Conservation (phyloP, 1,140 invertebrate species). For the Papilio glaucus region DNA sequence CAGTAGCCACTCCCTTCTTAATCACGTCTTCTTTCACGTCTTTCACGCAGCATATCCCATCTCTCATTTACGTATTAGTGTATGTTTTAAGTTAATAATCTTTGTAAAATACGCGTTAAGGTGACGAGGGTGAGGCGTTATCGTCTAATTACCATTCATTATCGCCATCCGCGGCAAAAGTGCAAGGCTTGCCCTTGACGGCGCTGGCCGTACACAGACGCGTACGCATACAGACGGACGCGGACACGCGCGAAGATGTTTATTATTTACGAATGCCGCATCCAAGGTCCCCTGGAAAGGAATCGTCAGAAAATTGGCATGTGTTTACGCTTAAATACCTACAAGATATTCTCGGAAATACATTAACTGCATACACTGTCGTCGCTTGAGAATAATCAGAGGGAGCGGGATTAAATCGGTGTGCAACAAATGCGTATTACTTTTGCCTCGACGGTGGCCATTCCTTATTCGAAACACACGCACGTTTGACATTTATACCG, state of each 20-base stretch:
- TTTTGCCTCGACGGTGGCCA: slow-evolving; percentile 19
- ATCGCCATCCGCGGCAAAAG: slow-evolving; percentile 49
- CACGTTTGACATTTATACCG: slow-evolving; percentile 2
- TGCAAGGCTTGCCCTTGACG: slow-evolving; percentile 59
- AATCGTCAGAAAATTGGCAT: slow-evolving; percentile 38
- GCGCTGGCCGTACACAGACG: slow-evolving; percentile 33
- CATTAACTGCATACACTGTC: slow-evolving; percentile 32
- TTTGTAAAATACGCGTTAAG: slow-evolving; percentile 25
- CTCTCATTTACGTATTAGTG: background rate
- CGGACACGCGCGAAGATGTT: slow-evolving; percentile 37
- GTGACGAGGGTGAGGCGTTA: slow-evolving; percentile 44
- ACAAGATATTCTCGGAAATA: slow-evolving; percentile 36
- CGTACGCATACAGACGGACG: slow-evolving; percentile 21
- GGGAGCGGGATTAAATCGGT: slow-evolving; percentile 29
- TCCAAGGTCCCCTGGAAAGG: slow-evolving; percentile 49
- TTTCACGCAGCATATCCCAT: background rate
- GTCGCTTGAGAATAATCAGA: slow-evolving; percentile 25
- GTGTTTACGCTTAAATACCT: slow-evolving; percentile 37
- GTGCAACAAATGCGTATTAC: slow-evolving; percentile 25
- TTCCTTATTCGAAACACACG: slow-evolving; percentile 21
- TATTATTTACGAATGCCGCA: slow-evolving; percentile 49
- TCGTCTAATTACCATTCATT: slow-evolving; percentile 53
- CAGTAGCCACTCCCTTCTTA: too few species aligned
- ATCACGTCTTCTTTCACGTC: background rate
- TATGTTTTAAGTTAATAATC: slow-evolving; percentile 23